Evolutionary conservation across 2,113 vertebrate genomes (phyloP).

Genomic region (Pristiophorus japonicus): DNA sequence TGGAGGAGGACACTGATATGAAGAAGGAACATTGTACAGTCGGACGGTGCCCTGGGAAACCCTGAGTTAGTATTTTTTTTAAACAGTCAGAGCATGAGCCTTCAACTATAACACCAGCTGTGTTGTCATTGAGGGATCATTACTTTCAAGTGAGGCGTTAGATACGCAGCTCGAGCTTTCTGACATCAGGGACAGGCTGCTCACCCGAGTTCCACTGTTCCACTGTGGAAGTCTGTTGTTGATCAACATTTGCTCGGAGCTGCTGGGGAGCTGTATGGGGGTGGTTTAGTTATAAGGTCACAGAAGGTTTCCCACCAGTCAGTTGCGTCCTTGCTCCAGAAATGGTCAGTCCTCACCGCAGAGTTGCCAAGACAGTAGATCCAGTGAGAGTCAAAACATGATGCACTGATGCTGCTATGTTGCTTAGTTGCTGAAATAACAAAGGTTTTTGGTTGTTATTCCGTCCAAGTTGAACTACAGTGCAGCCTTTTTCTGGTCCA

Average conservation of each 20-base stretch:
- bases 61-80: neutral
- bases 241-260: neutral
- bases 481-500: neutral
- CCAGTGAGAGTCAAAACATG: neutral
- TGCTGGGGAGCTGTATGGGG: neutral
- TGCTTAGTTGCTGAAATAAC: neutral
- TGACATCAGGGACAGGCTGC: neutral
- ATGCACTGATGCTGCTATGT: neutral
- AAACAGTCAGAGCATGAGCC: neutral
- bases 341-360: neutral
- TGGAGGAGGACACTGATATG: neutral
- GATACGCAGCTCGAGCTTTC: neutral
- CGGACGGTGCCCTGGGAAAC: neutral
- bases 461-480: neutral
- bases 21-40: neutral
- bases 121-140: neutral
- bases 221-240: neutral
- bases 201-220: neutral
- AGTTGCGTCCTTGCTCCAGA: neutral
- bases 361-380: neutral
- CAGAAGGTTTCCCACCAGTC: neutral
- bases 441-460: neutral
- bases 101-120: neutral
- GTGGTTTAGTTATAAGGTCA: neutral
- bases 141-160: neutral